phyloP scores from a whole-genome alignment of 2,797 vertebrate genomes.

The Takifugu rubripes region DNA sequence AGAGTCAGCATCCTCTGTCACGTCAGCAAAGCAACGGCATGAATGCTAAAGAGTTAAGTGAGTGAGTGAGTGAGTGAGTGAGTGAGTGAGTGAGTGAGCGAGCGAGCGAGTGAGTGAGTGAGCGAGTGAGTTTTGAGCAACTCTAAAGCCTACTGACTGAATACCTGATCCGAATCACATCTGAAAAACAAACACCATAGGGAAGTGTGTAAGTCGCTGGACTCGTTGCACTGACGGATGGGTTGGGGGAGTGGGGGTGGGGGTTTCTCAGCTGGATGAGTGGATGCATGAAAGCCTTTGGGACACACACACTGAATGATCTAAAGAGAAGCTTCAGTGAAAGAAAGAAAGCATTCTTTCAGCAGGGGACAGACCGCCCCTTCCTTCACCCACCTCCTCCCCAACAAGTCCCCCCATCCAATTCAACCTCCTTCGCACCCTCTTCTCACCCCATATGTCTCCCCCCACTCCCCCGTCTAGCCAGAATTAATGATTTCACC shows the following conservation, averaged over 20 bases:
- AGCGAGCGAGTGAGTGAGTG: too few relatives aligned
- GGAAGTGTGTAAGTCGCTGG: conserved; percentile 47
- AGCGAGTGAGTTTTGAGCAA: conserved; percentile 15
- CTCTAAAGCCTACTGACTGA: conserved; percentile 28
- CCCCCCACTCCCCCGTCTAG: conserved; percentile 35
- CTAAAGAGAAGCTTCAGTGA: conserved; percentile 61
- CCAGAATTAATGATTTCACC: conserved; percentile 67
- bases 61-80: conserved; percentile 16
- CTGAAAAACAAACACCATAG: conserved; percentile 48
- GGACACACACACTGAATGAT: conserved; percentile 67
- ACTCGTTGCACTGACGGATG: conserved; percentile 36
- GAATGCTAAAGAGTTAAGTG: background rate
- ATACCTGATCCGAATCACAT: conserved; percentile 48
- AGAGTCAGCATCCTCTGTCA: conserved; percentile 47
- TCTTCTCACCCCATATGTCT: conserved; percentile 44
- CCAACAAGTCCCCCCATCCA: conserved; percentile 5
- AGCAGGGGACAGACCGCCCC: conserved; percentile 42
- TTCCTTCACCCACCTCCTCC: background rate
- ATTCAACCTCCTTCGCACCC: conserved; percentile 47
- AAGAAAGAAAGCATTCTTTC: conserved; percentile 66
- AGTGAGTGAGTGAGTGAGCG: conserved; percentile 23
- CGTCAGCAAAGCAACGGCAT: conserved; percentile 33
- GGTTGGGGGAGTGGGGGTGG: conserved; percentile 33
- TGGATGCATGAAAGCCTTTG: conserved; percentile 69
- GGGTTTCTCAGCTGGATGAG: conserved; percentile 63